Base-by-base conservation (phyloP, 2,888 invertebrate species). In the Sinodicranocentrus sp. region DNA sequence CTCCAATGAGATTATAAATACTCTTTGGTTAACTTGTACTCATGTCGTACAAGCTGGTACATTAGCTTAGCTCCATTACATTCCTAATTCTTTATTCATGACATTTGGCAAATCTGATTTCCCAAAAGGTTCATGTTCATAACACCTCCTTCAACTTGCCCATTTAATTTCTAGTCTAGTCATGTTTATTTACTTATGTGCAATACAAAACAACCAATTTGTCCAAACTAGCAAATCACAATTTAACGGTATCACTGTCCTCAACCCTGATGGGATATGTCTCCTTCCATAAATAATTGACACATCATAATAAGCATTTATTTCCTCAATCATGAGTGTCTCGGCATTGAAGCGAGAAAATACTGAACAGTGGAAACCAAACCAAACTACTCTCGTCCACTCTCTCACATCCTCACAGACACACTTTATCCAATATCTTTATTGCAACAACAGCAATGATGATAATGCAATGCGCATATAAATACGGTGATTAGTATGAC, bases 281-380 rank as follows among this genome's bases (percentile, higher is more conserved):
- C 65, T 15, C 43, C 65, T 43, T 65, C 65, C 43, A 65, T 65
- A 65, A 65, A 65, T 68, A 68, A 68, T 68, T 68, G 48, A 52
- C 68, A 68, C 48, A 48, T 68, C 52, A 52, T 68, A 65, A 65
- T 65, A 65, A 65, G 71, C 68, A n/a, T 39, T 63, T 52, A 75
- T 79, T 84, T 79, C 84, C 73, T 73, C 73, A 33, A 75, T 78
- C 84, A 84, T 84, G 84, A 70, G 73, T 13, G 19, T 68, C 70
- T 68, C 73, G 84, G 59, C 84, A 84, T 84, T 84, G 84, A 79
- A 33, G 33, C 33, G 33, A 33, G 10, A 28, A 65, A 76, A 63
- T 48, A 48, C 26, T 67, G 67, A 67, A 67, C 39, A 67, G 43
- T 33, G 67, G 67, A 67, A 67, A 33, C 33, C 33, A 33, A 3